Percentiles rank a stretch among this genome's conserved stretches.
These are phyloP conservation scores for Yoshiicerus persimilis DNA, from an alignment of 1,140 invertebrate species.

Conservation along the genomic window DNA sequence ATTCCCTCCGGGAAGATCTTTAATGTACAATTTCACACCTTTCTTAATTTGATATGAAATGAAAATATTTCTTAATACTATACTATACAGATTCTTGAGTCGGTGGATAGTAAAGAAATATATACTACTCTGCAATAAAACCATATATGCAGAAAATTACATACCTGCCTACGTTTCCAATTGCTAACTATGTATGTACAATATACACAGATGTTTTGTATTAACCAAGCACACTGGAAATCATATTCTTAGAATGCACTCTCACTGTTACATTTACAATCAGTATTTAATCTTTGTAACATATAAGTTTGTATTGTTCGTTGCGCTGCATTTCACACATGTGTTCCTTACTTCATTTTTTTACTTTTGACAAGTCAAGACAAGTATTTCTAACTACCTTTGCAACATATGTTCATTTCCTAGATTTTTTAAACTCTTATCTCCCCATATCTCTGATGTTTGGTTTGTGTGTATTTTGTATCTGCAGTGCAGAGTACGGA, in stretches of 20 bases:
- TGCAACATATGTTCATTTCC: background rate
- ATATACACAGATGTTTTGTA: no score
- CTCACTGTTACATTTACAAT: background rate
- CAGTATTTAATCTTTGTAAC: background rate
- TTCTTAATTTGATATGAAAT: background rate
- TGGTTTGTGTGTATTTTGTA: no score
- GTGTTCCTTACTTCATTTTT: constrained; percentile 8
- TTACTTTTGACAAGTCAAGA: background rate
- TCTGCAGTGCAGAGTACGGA: background rate
- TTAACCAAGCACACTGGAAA: background rate
- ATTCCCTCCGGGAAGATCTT: background rate
- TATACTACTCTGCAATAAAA: background rate
- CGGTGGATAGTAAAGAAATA: background rate
- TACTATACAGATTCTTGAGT: background rate
- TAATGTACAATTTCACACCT: background rate
- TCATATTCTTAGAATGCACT: background rate
- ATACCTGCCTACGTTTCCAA: background rate
- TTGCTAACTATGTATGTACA: background rate
- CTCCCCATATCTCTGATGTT: background rate
- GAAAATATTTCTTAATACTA: background rate
- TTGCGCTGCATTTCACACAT: background rate
- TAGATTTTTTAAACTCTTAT: background rate
- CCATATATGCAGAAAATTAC: background rate
- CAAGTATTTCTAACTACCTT: background rate
- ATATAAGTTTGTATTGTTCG: background rate